phyloP scores from a whole-genome alignment of 2,888 invertebrate species.

The Eutolmus rufibarbis region DNA sequence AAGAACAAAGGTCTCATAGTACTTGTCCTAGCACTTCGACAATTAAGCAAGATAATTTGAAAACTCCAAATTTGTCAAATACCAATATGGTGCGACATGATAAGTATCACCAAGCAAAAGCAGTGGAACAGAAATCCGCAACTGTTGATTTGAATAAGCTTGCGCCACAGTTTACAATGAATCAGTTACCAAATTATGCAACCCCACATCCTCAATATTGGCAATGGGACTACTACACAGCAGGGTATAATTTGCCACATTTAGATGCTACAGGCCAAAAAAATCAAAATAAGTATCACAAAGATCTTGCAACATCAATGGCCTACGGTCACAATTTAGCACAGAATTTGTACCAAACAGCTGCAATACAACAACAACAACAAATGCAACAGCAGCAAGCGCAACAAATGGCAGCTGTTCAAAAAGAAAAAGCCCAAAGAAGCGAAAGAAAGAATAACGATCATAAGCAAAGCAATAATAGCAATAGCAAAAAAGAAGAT shows the following conservation, averaged over 20 bases:
- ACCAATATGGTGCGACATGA: slow-evolving; percentile 39
- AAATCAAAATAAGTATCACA: slow-evolving; percentile 68
- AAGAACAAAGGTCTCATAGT: slow-evolving; percentile 39
- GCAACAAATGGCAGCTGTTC: slow-evolving; percentile 32
- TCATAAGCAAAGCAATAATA: slow-evolving; percentile 22
- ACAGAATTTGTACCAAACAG: slow-evolving; percentile 58
- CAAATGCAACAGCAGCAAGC: slow-evolving; percentile 56
- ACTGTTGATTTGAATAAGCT: slow-evolving; percentile 66
- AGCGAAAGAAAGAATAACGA: slow-evolving; percentile 43
- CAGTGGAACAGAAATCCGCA: slow-evolving; percentile 44
- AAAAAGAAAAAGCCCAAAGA: slow-evolving; percentile 45
- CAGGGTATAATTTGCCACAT: slow-evolving; percentile 68
- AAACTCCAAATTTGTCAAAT: slow-evolving; percentile 26
- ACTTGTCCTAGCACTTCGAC: not conserved
- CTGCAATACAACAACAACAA: slow-evolving; percentile 59
- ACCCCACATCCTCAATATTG: slow-evolving; percentile 70
- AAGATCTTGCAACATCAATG: slow-evolving; percentile 62
- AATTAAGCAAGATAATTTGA: slow-evolving; percentile 22
- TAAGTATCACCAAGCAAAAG: slow-evolving; percentile 45
- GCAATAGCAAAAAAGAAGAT: slow-evolving; percentile 56
- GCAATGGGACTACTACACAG: slow-evolving; percentile 69
- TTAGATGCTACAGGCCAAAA: slow-evolving; percentile 67
- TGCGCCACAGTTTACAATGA: slow-evolving; percentile 68
- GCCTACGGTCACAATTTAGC: slow-evolving; percentile 61
- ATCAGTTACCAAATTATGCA: slow-evolving; percentile 72